A percentile compares a stretch with the other conserved stretches of the same genome.
Conservation (phyloP, 1,140 invertebrate species). For the Meloidogyne chitwoodi region DNA sequence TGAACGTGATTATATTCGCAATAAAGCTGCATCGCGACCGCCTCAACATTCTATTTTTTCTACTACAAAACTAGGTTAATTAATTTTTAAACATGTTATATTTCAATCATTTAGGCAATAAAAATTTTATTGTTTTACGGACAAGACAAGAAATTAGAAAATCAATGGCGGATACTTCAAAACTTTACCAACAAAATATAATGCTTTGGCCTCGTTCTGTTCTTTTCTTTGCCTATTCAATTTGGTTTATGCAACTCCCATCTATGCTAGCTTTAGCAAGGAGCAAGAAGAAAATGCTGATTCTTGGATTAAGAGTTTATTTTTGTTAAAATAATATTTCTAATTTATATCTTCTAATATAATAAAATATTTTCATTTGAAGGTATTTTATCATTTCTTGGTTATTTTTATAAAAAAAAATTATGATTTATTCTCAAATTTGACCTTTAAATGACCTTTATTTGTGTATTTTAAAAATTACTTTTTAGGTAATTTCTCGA, state of each 20-base stretch:
- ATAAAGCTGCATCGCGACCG: not conserved
- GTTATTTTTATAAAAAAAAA: too few relatives aligned
- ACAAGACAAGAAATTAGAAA: slow-evolving; percentile 60
- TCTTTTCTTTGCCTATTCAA: slow-evolving; percentile 67
- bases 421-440: too few relatives aligned
- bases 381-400: too few relatives aligned
- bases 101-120: slow-evolving; percentile 11
- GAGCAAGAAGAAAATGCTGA: slow-evolving; percentile 70
- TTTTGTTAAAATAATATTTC: not conserved
- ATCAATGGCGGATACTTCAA: slow-evolving; percentile 65
- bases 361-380: too few relatives aligned
- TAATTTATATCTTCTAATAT: too few relatives aligned
- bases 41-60: not conserved
- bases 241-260: slow-evolving; percentile 95
- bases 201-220: slow-evolving; percentile 79
- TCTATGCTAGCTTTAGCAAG: slow-evolving; percentile 68
- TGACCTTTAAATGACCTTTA: too few relatives aligned
- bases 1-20: slow-evolving; percentile 37
- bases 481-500: slow-evolving; percentile 34
- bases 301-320: slow-evolving; percentile 43
- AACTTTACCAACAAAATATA: slow-evolving; percentile 69
- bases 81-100: not conserved
- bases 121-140: slow-evolving; percentile 55
- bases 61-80: not conserved
- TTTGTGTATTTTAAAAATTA: too few relatives aligned